Conservation (phyloP, 2,113 vertebrate genomes). For the Sturnira hondurensis region DNA sequence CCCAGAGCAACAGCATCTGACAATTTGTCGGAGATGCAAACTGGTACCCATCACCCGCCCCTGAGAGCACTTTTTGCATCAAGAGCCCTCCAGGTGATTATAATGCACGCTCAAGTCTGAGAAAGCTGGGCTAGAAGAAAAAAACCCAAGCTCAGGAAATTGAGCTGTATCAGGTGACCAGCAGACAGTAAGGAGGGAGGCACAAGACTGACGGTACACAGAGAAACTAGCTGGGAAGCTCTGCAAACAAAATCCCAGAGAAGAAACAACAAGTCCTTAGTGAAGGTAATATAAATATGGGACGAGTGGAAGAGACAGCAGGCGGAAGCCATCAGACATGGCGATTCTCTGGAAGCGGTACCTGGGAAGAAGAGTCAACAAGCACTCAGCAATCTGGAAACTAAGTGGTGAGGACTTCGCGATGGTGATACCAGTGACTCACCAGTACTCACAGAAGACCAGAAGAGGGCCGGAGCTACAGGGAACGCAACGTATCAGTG, state of each 20-base stretch:
- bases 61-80: background rate
- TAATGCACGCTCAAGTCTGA: background rate
- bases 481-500: background rate
- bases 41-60: background rate
- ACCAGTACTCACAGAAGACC: background rate
- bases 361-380: background rate
- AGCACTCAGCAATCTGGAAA: background rate
- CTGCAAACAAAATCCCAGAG: background rate
- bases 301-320: background rate
- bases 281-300: background rate
- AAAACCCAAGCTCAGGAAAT: background rate
- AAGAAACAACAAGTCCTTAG: background rate
- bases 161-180: background rate
- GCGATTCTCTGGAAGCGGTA: background rate
- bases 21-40: background rate
- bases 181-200: background rate
- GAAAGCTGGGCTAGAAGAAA: background rate
- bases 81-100: background rate
- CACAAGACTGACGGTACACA: background rate
- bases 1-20: background rate
- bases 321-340: background rate
- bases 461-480: background rate
- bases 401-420: background rate
- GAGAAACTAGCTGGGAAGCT: background rate
- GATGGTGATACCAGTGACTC: background rate